Evolutionary conservation across 2,888 invertebrate species (phyloP), one percentile per base, ranked within the genome.

Genomic region (Marasmarcha lunaedactyla): DNA sequence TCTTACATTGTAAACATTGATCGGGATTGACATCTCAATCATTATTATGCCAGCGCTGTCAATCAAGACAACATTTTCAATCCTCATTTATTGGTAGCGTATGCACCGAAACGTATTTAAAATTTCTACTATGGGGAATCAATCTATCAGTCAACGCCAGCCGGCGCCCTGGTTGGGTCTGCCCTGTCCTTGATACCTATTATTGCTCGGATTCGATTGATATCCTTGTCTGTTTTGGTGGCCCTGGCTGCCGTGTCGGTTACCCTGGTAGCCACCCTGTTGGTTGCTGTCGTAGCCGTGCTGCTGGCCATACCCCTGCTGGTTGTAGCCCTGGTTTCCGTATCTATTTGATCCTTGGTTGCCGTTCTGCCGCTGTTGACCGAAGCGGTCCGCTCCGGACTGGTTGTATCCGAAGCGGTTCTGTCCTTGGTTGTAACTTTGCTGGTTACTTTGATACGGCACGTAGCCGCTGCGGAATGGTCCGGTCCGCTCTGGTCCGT

Each of bases 391-490:
- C 37, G 30, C 46, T 45, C 34, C 35, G 38, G 39, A 44, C 42
- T 42, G 46, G 11, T 46, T 49, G 42, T 57, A 52, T 1, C 55
- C 50, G 6, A 48, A 46, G 14, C 53, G 52, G 42, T 49, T 48
- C 41, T 48, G 45, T 39, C 34, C 50, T 27, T 53, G 50, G 13
- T 40, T 33, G 42, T 57, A 46, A 4, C 52, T 49, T 35, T 55
- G 53, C 6, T 35, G 13, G 39, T 26, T 27, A 4, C 33, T 38
- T 46, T 45, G 39, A 30, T 54, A 48, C 0, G 70, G 60, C 9
- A 67, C 62, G 55, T 78, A 81, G 15, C 76, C 76, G 30, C 71
- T 57, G 9, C 78, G 68, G 11, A 64, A 59, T 0, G 81, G 81
- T n/a, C n/a, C n/a, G n/a, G n/a, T n/a, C n/a, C n/a, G n/a, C n/a